These are phyloP conservation scores for Bactericera cockerelli DNA, from an alignment of 1,140 invertebrate species.

Conservation along the genomic window DNA sequence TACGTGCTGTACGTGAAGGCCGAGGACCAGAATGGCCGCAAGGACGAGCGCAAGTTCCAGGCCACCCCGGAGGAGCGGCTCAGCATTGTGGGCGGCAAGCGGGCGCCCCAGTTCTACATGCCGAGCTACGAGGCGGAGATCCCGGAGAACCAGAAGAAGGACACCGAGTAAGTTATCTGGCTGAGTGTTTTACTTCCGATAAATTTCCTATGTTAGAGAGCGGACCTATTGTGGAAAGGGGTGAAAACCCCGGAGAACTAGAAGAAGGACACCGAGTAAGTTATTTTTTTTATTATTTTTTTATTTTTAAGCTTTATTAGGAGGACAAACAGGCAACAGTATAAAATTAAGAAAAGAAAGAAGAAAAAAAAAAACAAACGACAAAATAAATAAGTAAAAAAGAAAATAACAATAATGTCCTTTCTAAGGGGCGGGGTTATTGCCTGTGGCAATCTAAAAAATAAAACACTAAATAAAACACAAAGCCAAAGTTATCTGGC, in stretches of 20 bases:
- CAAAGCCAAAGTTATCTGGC: background rate
- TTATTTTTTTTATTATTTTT: constrained; percentile 3
- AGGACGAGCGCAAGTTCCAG: constrained; percentile 74
- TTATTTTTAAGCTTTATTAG: too few species aligned
- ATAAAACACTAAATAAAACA: constrained; percentile 31
- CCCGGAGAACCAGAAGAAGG: constrained; percentile 89
- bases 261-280: constrained; percentile 84
- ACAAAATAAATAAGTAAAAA: too few species aligned
- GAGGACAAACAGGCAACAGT: too few species aligned
- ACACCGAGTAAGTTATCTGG: constrained; percentile 78
- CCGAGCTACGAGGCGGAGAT: constrained; percentile 84
- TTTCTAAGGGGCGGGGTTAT: too few species aligned
- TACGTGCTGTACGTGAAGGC: constrained; percentile 91
- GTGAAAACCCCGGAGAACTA: constrained; percentile 90
- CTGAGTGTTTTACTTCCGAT: too few species aligned
- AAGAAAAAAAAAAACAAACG: too few species aligned
- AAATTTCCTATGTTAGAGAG: too few species aligned
- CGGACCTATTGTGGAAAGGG: too few species aligned
- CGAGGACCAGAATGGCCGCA: constrained; percentile 82
- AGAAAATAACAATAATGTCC: too few species aligned
- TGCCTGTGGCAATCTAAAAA: too few species aligned
- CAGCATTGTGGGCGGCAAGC: constrained; percentile 83
- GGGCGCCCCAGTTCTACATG: constrained; percentile 88
- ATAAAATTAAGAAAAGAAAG: too few species aligned
- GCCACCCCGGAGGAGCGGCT: constrained; percentile 79